Base-by-base conservation (phyloP, 2,888 invertebrate genomes). In the Cerceris ruficornis region DNA sequence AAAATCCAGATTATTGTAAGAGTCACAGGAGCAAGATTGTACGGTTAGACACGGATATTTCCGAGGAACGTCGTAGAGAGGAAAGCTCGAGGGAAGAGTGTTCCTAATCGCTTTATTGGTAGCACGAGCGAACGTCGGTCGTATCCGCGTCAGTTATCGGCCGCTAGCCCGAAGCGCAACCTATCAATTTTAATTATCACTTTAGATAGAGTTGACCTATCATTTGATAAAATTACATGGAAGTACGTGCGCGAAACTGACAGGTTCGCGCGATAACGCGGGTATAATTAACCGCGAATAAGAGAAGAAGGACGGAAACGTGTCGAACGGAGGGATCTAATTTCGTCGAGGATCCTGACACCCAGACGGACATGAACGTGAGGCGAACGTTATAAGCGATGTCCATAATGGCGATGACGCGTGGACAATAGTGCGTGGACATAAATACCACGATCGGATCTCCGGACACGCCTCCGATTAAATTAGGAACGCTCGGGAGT, bases 361-460 rank as follows among this genome's bases (percentile, higher is more conserved):
- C 72, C 69, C 73, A 71, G 80, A 75, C 72, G 84, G 81, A 83
- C 81, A 50, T 75, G 77, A 74, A 84, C 75, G 73, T 17, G 71
- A 65, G 77, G 61, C 69, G 84, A 78, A 71, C 81, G 73, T 76
- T 78, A 73, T 72, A 84, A 69, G 62, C 77, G 84, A 82, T 80
- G 70, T 73, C 72, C 71, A 62, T 85, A 81, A 81, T 81, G 71
- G 83, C 79, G 83, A 85, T 85, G 85, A 85, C 80, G 86, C 79
- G 81, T 74, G 79, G 72, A 85, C 85, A 85, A 85, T 85, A 75
- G 81, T 70, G 73, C 84, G 77, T 80, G 84, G 85, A 86, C 84
- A 81, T 81, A 85, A 85, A 86, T 84, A 83, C 84, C 84, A 76
- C 76, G 84, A 85, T 85, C 81, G 42, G 81, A 83, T 85, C 86